Conservation (phyloP, 2,888 invertebrate genomes). For the Trissoscelio sp. region DNA sequence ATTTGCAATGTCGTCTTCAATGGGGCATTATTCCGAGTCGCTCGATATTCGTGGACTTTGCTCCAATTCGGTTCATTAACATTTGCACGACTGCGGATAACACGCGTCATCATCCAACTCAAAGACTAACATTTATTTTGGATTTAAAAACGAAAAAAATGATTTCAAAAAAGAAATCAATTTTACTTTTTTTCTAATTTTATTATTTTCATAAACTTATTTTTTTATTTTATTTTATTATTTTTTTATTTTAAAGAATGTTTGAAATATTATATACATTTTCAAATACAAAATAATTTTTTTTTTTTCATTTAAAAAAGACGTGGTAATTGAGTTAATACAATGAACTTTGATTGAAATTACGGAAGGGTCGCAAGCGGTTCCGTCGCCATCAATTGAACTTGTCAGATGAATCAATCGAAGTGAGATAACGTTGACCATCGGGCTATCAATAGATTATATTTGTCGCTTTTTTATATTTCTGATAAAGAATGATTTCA, state of each 20-base stretch:
- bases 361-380: not conserved
- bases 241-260: too few species aligned
- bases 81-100: conserved; percentile 26
- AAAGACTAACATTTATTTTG: not conserved
- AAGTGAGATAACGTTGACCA: not conserved
- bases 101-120: not conserved
- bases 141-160: not conserved
- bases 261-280: too few species aligned
- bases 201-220: too few species aligned
- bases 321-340: not conserved
- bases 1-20: conserved; percentile 9
- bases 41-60: conserved; percentile 52
- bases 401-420: conserved; percentile 9
- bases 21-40: conserved; percentile 28
- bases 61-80: conserved; percentile 50
- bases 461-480: not conserved
- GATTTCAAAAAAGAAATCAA: too few species aligned
- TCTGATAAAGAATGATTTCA: not conserved
- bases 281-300: not conserved
- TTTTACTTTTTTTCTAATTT: too few species aligned
- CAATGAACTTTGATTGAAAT: conserved; percentile 15
- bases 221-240: too few species aligned
- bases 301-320: not conserved
- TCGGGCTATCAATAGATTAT: not conserved
- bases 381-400: not conserved